Evolutionary conservation across 2,888 invertebrate genomes (phyloP), one percentile per base, ranked within the genome.

Genomic region (Apamea anceps): DNA sequence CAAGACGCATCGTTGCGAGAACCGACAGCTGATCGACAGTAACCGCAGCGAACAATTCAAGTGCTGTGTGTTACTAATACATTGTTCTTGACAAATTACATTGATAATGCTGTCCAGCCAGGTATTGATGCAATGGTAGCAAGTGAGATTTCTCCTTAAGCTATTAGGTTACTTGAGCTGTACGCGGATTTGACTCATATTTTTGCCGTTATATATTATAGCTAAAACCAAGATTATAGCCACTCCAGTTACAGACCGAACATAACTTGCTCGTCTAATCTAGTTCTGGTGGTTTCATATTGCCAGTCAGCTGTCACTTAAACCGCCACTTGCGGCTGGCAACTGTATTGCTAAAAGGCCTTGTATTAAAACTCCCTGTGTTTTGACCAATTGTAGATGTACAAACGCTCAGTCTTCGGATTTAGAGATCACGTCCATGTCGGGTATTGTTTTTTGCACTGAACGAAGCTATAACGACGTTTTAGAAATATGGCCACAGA

Each of bases 1-100:
- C 94, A 92, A 93, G 94, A 95, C 93, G 93, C 94, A 95, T 94
- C 94, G 94, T 93, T 93, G 93, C 94, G 93, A 92, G 92, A 93
- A 92, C 90, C 81, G 94, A 95, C 95, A 94, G 92, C 92, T 94
- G 95, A 95, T 94, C 91, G 94, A 92, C 92, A 91, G 89, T 88
- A 90, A 87, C 84, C 85, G 84, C 66, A 81, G 74, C 51, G 75
- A 74, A 73, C 73, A 70, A 80, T 75, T 77, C 73, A 71, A 62
- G 32, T 77, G 28, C 67, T 72, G 42, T 68, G 42, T 65, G 60
- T 71, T 66, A 28, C 28, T 65, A 75, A 65, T 48, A 80, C 18
- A 79, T 74, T 77, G 75, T 63, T 89, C 63, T 67, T 80, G 87
- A 80, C 76, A 82, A 86, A 80, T 85, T 88, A 70, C 70, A 73